Evolutionary conservation across 2,797 vertebrate species (phyloP).

Genomic region (Urophycis tenuis): DNA sequence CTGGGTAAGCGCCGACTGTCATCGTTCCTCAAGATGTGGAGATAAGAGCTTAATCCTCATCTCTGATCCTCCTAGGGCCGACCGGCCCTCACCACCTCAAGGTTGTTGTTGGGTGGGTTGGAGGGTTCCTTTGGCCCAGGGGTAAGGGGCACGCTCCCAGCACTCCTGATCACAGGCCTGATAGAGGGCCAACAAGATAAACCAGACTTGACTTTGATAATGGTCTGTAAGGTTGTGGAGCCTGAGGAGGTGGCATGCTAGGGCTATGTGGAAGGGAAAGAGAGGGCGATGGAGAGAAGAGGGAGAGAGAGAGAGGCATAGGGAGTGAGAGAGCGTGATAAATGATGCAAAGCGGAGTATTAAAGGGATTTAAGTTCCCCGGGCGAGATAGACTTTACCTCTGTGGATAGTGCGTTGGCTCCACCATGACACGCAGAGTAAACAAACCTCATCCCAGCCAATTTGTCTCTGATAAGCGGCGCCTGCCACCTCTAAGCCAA

Average conservation of each 20-base stretch:
- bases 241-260: not conserved
- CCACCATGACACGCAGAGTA: slow-evolving; percentile 46
- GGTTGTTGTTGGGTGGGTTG: not conserved
- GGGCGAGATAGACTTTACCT: not conserved
- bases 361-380: not conserved
- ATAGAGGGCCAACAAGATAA: not conserved
- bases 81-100: not conserved
- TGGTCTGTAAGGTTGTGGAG: not conserved
- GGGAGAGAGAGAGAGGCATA: not conserved
- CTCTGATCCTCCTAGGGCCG: not conserved
- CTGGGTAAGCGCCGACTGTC: not conserved
- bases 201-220: not conserved
- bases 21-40: not conserved
- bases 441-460: slow-evolving; percentile 51
- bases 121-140: not conserved
- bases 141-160: not conserved
- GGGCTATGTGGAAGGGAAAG: too few relatives aligned
- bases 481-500: slow-evolving; percentile 41
- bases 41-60: not conserved
- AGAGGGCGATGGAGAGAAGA: not conserved
- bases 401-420: not conserved
- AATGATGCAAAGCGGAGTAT: not conserved
- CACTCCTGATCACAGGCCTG: not conserved
- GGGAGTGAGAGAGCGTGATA: not conserved
- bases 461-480: slow-evolving; percentile 56